Evolutionary conservation across 1,140 invertebrate genomes (phyloP), one percentile per base, ranked within the genome.

Genomic region (Lysiphlebus fabarum): DNA sequence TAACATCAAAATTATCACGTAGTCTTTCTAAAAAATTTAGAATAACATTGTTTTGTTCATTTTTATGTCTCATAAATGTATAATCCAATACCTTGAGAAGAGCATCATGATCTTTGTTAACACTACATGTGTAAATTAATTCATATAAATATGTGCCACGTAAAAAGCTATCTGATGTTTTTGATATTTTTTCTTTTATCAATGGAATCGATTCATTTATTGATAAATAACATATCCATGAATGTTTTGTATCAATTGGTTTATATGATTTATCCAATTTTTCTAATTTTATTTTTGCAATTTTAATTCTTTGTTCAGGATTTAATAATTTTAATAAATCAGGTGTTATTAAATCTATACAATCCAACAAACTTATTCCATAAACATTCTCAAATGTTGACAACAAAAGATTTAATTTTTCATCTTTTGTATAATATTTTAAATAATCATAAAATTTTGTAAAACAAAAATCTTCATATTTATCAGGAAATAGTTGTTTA

Each of bases 141-240:
- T 70, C 62, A 0, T 58, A n/a, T 1, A 71, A 47, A 1, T 73
- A n/a, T 0, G 17, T 4, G 1, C 54, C 0, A 41, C 69, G 62
- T 0, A 58, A 26, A 0, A 54, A 26, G 6, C 43, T 9, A 6
- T 59, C 45, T 7, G 62, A 54, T 9, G 48, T 36, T 26, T 60
- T 67, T 0, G 6, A 0, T 9, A 77, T 73, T 56, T 70, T 50
- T 1, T 44, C 8, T 50, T 66, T 74, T 0, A 78, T 60, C 2
- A 53, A 6, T 0, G 65, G 53, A 43, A 77, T 69, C 1, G 68
- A 56, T 36, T 76, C 71, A 0, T 62, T 3, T 0, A 59, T 44
- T 1, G 67, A 56, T n/a, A 79, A 57, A 40, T 72, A 79, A 56
- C 67, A 69, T 34, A 55, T 64, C 74, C 76, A 77, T 0, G 51